A percentile compares a stretch with the other conserved stretches of the same genome.
These are phyloP conservation scores for Catamblyrhynchus diadema DNA, from an alignment of 2,797 vertebrate genomes.

Conservation along the genomic window DNA sequence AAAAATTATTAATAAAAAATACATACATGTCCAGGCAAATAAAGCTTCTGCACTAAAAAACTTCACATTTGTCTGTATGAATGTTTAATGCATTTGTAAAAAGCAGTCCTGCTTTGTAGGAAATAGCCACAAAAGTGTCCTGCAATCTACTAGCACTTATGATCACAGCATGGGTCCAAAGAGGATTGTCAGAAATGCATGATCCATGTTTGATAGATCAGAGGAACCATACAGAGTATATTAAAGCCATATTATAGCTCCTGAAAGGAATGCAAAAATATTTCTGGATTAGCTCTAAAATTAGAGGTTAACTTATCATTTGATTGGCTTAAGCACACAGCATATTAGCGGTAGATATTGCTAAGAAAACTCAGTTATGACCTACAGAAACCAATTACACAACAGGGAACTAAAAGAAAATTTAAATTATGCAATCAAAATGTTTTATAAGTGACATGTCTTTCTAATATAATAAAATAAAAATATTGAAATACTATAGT, in stretches of 20 bases:
- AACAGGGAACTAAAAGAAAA: background rate
- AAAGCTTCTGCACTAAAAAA: slow-evolving; percentile 74
- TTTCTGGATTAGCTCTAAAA: background rate
- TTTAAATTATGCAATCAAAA: background rate
- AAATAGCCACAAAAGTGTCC: slow-evolving; percentile 67
- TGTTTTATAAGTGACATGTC: background rate
- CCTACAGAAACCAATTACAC: background rate
- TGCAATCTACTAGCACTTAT: slow-evolving; percentile 65
- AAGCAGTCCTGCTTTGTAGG: slow-evolving; percentile 72
- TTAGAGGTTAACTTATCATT: background rate
- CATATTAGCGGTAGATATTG: background rate
- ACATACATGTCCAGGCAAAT: slow-evolving; percentile 77
- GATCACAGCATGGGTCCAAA: slow-evolving; percentile 66
- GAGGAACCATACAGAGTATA: background rate
- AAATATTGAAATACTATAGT: background rate
- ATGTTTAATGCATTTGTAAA: slow-evolving; percentile 85
- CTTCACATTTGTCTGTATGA: slow-evolving; percentile 80
- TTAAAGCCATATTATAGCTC: background rate
- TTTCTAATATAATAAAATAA: background rate
- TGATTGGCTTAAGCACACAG: background rate
- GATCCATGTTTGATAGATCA: slow-evolving; percentile 40
- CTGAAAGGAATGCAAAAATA: background rate
- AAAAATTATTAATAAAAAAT: slow-evolving; percentile 82
- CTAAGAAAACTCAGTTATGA: background rate
- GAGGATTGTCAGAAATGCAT: slow-evolving; percentile 40